Base-by-base conservation (phyloP, 1,140 invertebrate genomes). In the Drosophila nigrodunni region DNA sequence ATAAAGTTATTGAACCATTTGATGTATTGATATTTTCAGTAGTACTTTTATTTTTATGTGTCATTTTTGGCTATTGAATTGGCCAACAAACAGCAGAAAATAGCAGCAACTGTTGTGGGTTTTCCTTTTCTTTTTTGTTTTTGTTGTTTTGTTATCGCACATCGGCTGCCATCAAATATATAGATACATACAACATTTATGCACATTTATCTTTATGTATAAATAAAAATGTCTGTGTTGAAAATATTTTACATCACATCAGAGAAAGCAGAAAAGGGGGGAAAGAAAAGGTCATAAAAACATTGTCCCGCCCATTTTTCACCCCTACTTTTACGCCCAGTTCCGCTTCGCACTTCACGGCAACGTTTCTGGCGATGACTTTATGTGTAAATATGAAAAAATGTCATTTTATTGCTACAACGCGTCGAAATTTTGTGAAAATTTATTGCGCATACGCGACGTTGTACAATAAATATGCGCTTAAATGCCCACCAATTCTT, bases 361-460 rank as follows among this genome's bases (percentile, higher is more conserved):
- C 47, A 46, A 57, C 59, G 54, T 73, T 73, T 83, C 55, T 69
- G 64, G 69, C 83, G 54, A 77, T 89, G 85, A 89, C 83, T 88
- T 89, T 83, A 89, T 89, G 85, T 89, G 85, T 85, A 89, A 89
- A 89, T 89, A 89, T 89, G 85, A 89, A 89, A 89, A 89, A 89
- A 89, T 89, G 74, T 74, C 85, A 89, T 89, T 89, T 88, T 85
- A 89, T 89, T 89, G 85, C 85, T 81, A 89, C 85, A 89, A 85
- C 83, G 80, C 85, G 80, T 89, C 72, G 85, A 89, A 89, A 89
- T 89, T 89, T 85, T 78, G 85, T 89, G 83, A 68, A 74, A 89
- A 89, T 89, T 89, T 85, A 89, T 89, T 89, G 80, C 86, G 85
- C 75, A 89, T 89, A 81, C 86, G 85, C 85, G 77, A 69, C 85